Conservation (phyloP, 2,113 vertebrate genomes). For the Mastomys natalensis region DNA sequence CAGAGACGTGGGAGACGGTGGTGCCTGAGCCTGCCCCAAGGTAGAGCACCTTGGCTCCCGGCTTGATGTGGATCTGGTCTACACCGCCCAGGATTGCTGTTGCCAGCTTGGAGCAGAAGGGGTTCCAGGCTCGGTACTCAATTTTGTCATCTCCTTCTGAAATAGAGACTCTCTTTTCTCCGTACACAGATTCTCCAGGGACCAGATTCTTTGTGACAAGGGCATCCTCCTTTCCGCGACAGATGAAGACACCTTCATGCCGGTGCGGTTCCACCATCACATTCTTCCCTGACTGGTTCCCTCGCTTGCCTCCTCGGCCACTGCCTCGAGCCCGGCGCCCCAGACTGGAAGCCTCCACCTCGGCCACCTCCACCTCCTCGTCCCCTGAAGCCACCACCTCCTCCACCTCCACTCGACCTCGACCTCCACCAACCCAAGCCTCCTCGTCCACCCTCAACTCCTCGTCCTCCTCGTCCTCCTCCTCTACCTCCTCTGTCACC, state of each 20-base stretch:
- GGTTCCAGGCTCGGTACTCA: conserved; percentile 97
- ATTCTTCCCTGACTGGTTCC: too few species aligned
- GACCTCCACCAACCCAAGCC: too few species aligned
- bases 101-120: conserved; percentile 95
- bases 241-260: conserved; percentile 93
- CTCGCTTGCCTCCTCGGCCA: too few species aligned
- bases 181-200: conserved; percentile 94
- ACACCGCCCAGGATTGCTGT: conserved; percentile 95
- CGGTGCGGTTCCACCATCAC: too few species aligned
- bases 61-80: conserved; percentile 96
- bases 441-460: too few species aligned
- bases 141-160: conserved; percentile 94
- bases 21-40: conserved; percentile 95
- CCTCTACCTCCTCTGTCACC: too few species aligned
- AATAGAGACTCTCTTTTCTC: conserved; percentile 94
- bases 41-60: conserved; percentile 93
- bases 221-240: conserved; percentile 58
- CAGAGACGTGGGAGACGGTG: conserved; percentile 95
- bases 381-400: too few species aligned
- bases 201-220: conserved; percentile 84
- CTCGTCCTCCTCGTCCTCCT: too few species aligned
- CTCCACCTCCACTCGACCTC: too few species aligned
- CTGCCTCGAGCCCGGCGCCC: too few species aligned
- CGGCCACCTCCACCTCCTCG: too few species aligned
- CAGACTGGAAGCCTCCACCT: too few species aligned